Evolutionary conservation across 1,140 invertebrate species (phyloP), one percentile per base, ranked within the genome.

Genomic region (Mycetomoellerius zeteki): DNA sequence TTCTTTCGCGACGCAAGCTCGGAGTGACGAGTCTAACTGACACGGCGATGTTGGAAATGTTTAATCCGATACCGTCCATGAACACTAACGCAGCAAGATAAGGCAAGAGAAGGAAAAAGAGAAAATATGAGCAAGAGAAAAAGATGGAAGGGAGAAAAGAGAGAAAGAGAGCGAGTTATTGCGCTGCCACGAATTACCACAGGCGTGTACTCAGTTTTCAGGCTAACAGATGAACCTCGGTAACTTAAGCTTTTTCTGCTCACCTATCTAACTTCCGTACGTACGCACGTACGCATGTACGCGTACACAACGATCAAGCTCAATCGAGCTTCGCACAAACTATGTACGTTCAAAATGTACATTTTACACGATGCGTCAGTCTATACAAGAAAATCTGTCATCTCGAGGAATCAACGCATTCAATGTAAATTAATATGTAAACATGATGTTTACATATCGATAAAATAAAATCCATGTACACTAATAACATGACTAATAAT

Each of bases 211-310:
- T 87, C 60, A 60, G 80, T 85, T 87, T 87, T 87, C 86, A 87
- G 50, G 6, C 73, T 88, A 88, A 76, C 77, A 73, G 82, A 84
- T 87, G 73, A 86, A 85, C 76, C 71, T 81, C 86, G 73, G 77
- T 87, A 87, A 87, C 86, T 77, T 64, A 81, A 87, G 87, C 86
- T 77, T 89, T 88, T 86, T 89, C 71, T 54, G 50, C 64, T 86
- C 85, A 73, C 62, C 81, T 60, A 62, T 71, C 60, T 73, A 54
- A 47, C 43, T 73, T 76, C 56, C 6, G 19, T n/a, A 30, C 19
- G 3, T 1, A 27, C 58, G 30, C 27, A 37, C 77, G 24, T 21
- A 64, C 14, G 21, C 3, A 30, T 6, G 14, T 2, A 27, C 12
- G 19, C 37, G 47, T 33, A 8, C 30, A 19, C 19, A 12, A 78